Conservation (phyloP, 2,797 vertebrate genomes). For the Phoxinus dragarum region DNA sequence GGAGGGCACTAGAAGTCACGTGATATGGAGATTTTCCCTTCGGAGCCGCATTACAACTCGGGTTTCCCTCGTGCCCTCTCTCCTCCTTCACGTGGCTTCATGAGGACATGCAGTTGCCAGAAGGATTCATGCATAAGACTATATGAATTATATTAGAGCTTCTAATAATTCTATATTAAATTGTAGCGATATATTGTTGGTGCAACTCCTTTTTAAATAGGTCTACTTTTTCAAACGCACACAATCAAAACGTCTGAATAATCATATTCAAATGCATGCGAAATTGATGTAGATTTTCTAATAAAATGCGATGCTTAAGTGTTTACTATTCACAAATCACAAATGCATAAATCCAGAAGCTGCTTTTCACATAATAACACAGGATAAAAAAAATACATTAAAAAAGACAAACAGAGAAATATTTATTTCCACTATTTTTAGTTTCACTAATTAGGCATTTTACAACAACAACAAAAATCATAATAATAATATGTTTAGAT, state of each 20-base stretch:
- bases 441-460: not conserved
- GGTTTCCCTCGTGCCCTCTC: constrained; percentile 48
- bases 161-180: not conserved
- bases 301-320: not conserved
- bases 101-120: not conserved
- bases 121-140: not conserved
- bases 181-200: not conserved
- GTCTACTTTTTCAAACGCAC: no score
- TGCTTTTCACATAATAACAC: not conserved
- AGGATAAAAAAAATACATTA: not conserved
- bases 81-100: constrained; percentile 28
- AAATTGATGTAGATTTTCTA: not conserved
- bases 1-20: constrained; percentile 35
- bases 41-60: constrained; percentile 46
- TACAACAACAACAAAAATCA: not conserved
- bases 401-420: not conserved
- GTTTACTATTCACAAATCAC: not conserved
- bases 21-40: constrained; percentile 55
- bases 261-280: not conserved
- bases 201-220: not conserved
- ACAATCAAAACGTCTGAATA: not conserved
- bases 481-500: no score
- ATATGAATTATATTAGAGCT: not conserved
- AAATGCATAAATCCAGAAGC: not conserved
- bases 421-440: not conserved